Evolutionary conservation across 2,888 invertebrate species (phyloP).

Genomic region (Danaus chrysippus): DNA sequence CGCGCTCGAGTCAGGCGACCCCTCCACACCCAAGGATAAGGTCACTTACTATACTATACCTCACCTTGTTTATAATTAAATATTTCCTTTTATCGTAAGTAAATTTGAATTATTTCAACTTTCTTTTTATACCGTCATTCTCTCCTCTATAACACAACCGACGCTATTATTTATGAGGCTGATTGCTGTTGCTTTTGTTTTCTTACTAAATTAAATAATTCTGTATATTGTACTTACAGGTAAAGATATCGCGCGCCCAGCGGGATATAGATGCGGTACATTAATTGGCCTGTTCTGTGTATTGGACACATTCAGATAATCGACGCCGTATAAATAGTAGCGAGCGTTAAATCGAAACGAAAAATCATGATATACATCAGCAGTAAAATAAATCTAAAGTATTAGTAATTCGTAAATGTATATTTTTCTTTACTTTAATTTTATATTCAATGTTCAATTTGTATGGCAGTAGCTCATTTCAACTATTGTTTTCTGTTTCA

Average conservation of each 20-base stretch:
- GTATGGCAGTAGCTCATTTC: neutral
- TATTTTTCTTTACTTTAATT: too few species aligned
- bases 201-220: neutral
- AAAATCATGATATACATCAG: too few species aligned
- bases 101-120: too few species aligned
- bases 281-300: constrained; percentile 37
- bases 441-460: neutral
- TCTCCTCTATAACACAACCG: too few species aligned
- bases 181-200: neutral
- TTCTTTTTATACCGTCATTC: too few species aligned
- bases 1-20: constrained; percentile 96
- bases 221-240: constrained; percentile 56
- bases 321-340: too few species aligned
- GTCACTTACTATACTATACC: constrained; percentile 35
- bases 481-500: neutral
- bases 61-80: neutral
- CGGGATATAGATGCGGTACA: constrained; percentile 92
- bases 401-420: too few species aligned
- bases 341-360: too few species aligned
- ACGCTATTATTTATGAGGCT: too few species aligned
- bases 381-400: too few species aligned
- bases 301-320: too few species aligned
- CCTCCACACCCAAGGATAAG: constrained; percentile 95
- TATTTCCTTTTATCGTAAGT: too few species aligned
- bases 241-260: constrained; percentile 97